Evolutionary conservation across 1,140 invertebrate genomes (phyloP), one percentile per base, ranked within the genome.

Genomic region (Bombus superbus): DNA sequence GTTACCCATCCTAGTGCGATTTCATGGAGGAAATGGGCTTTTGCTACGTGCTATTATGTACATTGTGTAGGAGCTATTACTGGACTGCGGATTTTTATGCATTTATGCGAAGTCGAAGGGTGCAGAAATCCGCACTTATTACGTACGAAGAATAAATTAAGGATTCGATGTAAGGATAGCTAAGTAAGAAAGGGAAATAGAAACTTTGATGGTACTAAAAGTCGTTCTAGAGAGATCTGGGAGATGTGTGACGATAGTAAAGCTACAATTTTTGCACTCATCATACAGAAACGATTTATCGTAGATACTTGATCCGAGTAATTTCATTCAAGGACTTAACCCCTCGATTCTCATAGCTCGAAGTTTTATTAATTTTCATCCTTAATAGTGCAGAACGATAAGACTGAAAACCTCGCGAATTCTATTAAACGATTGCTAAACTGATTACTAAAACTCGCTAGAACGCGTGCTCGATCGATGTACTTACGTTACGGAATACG

Each of bases 1-100:
- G 47, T 66, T 69, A 81, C 13, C 57, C 44, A 74, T 32, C 22
- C 35, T 83, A 42, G 64, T 44, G 76, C 47, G 1, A 81, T 40
- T 85, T 77, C 25, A 44, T 25, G 38, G 6, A 78, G 40, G 18
- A 9, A n/a, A n/a, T n/a, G 59, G 35, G 32, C n/a, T 22, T 81
- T 66, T 47, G 62, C 40, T 81, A 84, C 53, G 71, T 76, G 57
- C 57, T 73, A 38, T 68, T 89, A 89, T 89, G 42, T 89, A 89
- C 86, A 89, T 81, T 15, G 38, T 59, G 66, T 59, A n/a, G 59
- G 6, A 76, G 66, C 13, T 40, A 69, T 38, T 38, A 71, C 25
- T 59, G 57, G 10, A 59, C 10, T 62, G 28, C 59, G 59, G 59
- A 62, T 62, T 62, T 62, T 62, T 62, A n/a, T n/a, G 59, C 4